phyloP scores from a whole-genome alignment of 2,797 vertebrate species.

The Girardinus metallicus region DNA sequence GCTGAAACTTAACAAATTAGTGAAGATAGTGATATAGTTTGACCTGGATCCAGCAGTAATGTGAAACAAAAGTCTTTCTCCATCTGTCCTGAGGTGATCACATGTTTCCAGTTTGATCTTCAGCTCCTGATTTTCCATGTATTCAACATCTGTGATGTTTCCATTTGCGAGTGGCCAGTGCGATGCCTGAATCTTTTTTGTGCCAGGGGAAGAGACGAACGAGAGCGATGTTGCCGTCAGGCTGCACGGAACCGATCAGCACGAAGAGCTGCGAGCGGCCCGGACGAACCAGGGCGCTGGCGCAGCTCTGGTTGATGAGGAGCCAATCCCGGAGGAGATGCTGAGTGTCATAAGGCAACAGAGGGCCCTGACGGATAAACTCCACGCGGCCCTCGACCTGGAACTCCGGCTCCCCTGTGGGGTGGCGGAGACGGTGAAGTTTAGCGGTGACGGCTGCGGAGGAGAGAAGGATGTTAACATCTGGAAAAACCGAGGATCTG shows the following conservation, averaged over 20 bases:
- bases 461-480: neutral
- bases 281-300: slow-evolving; percentile 72
- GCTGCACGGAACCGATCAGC: slow-evolving; percentile 81
- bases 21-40: slow-evolving; percentile 22
- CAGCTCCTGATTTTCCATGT: neutral
- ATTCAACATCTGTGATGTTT: slow-evolving; percentile 87
- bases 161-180: slow-evolving; percentile 86
- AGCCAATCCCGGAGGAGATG: slow-evolving; percentile 89
- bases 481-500: neutral
- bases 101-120: neutral
- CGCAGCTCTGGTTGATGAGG: slow-evolving; percentile 86
- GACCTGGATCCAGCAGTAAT: slow-evolving; percentile 45
- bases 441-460: slow-evolving; percentile 86
- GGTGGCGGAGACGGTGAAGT: slow-evolving; percentile 78
- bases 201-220: slow-evolving; percentile 86
- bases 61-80: neutral
- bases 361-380: slow-evolving; percentile 84
- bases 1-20: slow-evolving; percentile 39
- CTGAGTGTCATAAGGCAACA: slow-evolving; percentile 86
- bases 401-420: slow-evolving; percentile 77
- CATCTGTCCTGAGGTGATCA: neutral
- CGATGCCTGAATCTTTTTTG: slow-evolving; percentile 83
- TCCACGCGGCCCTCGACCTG: slow-evolving; percentile 86
- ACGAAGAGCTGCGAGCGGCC: slow-evolving; percentile 84
- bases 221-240: slow-evolving; percentile 76